A percentile compares a stretch with the other conserved stretches of the same genome.
phyloP scores from a whole-genome alignment of 2,113 vertebrate genomes.

The Gasterosteus nipponicus region DNA sequence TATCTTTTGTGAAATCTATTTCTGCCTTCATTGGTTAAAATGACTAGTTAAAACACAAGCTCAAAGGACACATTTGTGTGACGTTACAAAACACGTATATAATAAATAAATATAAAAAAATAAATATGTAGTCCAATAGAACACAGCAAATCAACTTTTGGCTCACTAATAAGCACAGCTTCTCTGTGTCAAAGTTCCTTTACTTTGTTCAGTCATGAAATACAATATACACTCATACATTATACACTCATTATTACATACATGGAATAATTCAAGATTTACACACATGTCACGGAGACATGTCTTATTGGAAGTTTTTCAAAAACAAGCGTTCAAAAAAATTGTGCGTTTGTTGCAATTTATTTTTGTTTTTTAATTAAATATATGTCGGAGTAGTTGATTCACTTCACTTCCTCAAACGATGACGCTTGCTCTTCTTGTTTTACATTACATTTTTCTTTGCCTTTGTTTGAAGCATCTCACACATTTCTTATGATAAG shows the following conservation, averaged over 20 bases:
- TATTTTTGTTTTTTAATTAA: neutral
- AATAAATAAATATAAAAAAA: too few relatives aligned
- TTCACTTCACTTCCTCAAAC: conserved; percentile 14
- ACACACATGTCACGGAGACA: neutral
- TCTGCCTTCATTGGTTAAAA: neutral
- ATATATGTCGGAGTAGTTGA: neutral
- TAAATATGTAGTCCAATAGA: neutral
- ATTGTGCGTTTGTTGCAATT: neutral
- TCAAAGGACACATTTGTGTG: neutral
- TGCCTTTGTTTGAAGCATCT: neutral
- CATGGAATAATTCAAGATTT: neutral
- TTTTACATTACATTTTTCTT: neutral
- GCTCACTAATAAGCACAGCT: neutral
- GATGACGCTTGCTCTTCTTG: conserved; percentile 1
- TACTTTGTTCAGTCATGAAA: neutral
- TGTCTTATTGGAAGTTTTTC: neutral
- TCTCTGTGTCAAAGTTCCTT: neutral
- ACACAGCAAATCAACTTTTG: neutral
- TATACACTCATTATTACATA: too few relatives aligned
- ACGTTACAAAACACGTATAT: neutral
- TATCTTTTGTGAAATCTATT: neutral
- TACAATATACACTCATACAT: neutral
- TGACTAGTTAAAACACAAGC: neutral
- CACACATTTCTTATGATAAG: neutral
- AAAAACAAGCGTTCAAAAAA: too few relatives aligned